Evolutionary conservation across 1,140 invertebrate genomes (phyloP), one percentile per base, ranked within the genome.

Genomic region (Megalopta genalis): DNA sequence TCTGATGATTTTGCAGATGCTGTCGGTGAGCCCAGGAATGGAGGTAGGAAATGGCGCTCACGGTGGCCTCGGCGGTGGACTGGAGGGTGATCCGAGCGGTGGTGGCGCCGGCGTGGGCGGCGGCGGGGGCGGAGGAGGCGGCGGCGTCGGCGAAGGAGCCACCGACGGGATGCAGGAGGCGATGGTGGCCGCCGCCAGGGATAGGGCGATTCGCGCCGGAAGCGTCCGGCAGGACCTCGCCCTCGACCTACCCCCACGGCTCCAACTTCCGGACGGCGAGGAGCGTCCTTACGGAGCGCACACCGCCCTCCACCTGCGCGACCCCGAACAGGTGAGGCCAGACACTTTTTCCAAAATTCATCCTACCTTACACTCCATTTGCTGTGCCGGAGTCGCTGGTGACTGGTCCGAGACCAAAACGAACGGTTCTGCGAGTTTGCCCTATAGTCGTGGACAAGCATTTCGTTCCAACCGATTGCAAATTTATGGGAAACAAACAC

Each of bases 241-340:
- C 80, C 92, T 96, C 86, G 95, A 95, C 86, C 91, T 95, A 82
- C 96, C 96, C 74, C 95, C 95, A 75, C 94, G 94, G 83, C 94
- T 96, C 83, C 93, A 94, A 75, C 93, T 96, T 87, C 95, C 96
- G 39, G 95, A 96, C 90, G 95, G 95, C 67, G 96, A 96, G 89
- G 95, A 96, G 82, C 93, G 94, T 46, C 94, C 94, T n/a, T 95
- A 95, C 86, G 93, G 93, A 69, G 93, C 93, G 82, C 94, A 95
- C 77, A 93, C 94, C 77, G 93, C 94, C 82, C 91, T 95, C 78
- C 95, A 96, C 82, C 93, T 95, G 88, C 93, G 94, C 75, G 94
- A 95, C 90, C 92, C 93, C 73, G 95, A 95, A 87, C 95, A 95
- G 94, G 95, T 95, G 88, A 89, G 73, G 71, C 16, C 16, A 27